Conservation (phyloP, 2,113 vertebrate species). For the Sterrhoptilus dennistouni region DNA sequence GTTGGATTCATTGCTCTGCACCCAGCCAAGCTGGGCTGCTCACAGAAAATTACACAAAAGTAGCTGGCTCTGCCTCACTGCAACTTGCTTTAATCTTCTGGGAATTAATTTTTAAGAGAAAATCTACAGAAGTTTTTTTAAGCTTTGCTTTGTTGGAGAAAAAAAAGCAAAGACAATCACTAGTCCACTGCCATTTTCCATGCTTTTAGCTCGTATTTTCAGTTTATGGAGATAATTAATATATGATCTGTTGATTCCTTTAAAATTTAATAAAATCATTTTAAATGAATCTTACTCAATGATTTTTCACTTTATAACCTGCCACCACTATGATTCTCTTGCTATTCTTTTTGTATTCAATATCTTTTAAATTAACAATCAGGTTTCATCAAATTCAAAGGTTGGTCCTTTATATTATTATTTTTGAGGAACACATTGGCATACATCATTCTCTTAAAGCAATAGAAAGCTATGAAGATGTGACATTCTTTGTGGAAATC, state of each 20-base stretch:
- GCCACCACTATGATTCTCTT: not conserved
- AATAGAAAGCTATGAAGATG: not conserved
- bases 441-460: not conserved
- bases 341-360: not conserved
- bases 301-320: not conserved
- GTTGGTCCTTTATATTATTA: not conserved
- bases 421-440: not conserved
- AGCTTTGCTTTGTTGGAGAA: not conserved
- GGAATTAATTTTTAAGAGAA: not conserved
- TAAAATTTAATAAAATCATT: conserved; percentile 16
- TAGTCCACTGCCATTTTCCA: not conserved
- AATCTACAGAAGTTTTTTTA: not conserved
- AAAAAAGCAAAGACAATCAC: not conserved
- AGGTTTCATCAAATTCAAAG: not conserved
- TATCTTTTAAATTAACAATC: not conserved
- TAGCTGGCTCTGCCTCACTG: not conserved
- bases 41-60: not conserved
- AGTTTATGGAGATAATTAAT: conserved; percentile 20
- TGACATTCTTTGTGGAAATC: not conserved
- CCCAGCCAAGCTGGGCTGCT: not conserved
- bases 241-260: not conserved
- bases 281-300: conserved; percentile 3
- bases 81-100: not conserved
- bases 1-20: not conserved
- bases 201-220: not conserved